Base-by-base conservation (phyloP, 23 tunicate genomes). In the Diplosoma virens region DNA sequence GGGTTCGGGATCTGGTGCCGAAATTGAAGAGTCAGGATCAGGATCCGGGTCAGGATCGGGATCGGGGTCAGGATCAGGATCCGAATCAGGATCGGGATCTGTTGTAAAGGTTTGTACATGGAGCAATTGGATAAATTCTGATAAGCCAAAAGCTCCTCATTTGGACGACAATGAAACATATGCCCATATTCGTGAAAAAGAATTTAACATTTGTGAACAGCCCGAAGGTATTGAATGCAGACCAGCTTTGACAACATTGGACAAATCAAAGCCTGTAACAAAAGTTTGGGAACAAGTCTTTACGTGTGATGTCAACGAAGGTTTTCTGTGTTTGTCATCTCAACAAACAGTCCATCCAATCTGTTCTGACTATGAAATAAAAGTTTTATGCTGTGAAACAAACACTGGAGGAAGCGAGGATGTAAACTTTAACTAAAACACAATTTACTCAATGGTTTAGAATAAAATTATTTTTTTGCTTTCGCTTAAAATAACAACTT, bases 101-200 rank as follows among this genome's bases (percentile, higher is more conserved):
- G 52, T 11, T 45, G 52, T 9, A 16, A 45, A 9, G 11, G 52
- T 45, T 45, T n/a, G 97, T 34, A 55, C 73, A 11, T 90, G 97
- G 97, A 79, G 86, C 3, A 74, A 84, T 22, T 90, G 97, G 97
- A 79, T 84, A 22, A 84, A 58, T 47, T 84, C 97, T 2, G 90
- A 79, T 30, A 47, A 25, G 4, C 97, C 97, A 37, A 90, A 90
- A 66, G 63, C 79, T n/a, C 90, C 97, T 18, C 48, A 84, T 25
- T 47, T 80, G 3, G 81, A 90, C 35, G 97, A 90, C 74, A 79
- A 84, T 50, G 97, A 90, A 67, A 79, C 86, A 11, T 84, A 58
- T 33, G 78, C 82, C 17, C 86, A 80, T 48, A 54, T 90, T 18
- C 58, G 58, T 34, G 45, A 59, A 18, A 18, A 37, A 2, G 90